phyloP scores from a whole-genome alignment of 2,888 invertebrate species.

The Argynnis bischoffii region DNA sequence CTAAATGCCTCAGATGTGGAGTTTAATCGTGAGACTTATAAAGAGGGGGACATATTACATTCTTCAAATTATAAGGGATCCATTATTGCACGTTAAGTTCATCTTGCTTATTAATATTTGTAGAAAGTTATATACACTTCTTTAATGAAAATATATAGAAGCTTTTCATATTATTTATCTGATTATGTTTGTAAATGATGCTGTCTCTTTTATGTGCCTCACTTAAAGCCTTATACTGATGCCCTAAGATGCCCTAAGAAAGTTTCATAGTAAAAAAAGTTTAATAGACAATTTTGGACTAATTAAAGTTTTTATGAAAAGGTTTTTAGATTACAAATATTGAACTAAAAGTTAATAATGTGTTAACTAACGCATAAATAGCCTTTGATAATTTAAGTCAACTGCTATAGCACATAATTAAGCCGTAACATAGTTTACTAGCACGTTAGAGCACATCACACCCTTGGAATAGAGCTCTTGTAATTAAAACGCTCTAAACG shows the following conservation, averaged over 20 bases:
- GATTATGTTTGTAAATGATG: too few species aligned
- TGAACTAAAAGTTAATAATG: background rate
- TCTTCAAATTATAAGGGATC: conserved; percentile 70
- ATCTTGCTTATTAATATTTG: conserved; percentile 67
- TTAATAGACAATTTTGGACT: too few species aligned
- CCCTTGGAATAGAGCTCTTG: conserved; percentile 71
- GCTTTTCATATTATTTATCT: too few species aligned
- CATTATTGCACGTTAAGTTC: conserved; percentile 66
- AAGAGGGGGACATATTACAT: conserved; percentile 72
- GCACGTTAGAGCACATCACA: conserved; percentile 68
- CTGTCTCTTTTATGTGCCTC: too few species aligned
- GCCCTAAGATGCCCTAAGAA: too few species aligned
- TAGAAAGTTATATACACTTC: background rate
- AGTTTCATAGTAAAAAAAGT: too few species aligned
- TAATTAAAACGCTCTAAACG: conserved; percentile 79
- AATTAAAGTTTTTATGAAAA: too few species aligned
- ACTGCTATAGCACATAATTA: conserved; percentile 42
- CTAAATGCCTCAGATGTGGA: conserved; percentile 71
- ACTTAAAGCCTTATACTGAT: too few species aligned
- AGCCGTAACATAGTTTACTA: conserved; percentile 70
- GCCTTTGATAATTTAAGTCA: conserved; percentile 34
- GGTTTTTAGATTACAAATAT: too few species aligned
- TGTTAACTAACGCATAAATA: conserved; percentile 15
- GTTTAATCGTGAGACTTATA: conserved; percentile 75
- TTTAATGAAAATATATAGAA: background rate